Percentiles rank a stretch among this genome's conserved stretches.
phyloP scores from a whole-genome alignment of 2,888 invertebrate genomes.

The Dasysyrphus albostriatus region DNA sequence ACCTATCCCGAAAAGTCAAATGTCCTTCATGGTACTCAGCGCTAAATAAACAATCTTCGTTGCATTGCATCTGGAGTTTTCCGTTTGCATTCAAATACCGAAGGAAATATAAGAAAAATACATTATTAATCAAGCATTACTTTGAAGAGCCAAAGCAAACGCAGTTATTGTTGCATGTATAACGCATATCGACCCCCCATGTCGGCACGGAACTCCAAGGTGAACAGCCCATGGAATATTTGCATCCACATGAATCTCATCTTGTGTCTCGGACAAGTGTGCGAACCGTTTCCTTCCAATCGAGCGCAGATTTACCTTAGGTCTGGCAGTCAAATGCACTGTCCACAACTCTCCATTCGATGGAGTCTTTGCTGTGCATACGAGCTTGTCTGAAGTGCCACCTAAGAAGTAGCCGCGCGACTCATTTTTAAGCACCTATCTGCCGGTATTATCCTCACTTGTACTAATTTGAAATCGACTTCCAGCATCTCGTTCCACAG shows the following conservation, averaged over 20 bases:
- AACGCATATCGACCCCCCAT: slow-evolving; percentile 96
- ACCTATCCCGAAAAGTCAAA: slow-evolving; percentile 87
- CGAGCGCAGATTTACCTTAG: slow-evolving; percentile 96
- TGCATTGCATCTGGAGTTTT: slow-evolving; percentile 86
- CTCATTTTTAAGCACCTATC: slow-evolving; percentile 95
- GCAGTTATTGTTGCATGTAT: slow-evolving; percentile 97
- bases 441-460: slow-evolving; percentile 89
- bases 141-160: slow-evolving; percentile 56
- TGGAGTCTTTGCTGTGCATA: slow-evolving; percentile 96
- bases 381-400: slow-evolving; percentile 95
- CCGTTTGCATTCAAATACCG: slow-evolving; percentile 84
- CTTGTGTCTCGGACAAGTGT: slow-evolving; percentile 94
- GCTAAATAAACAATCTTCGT: slow-evolving; percentile 93
- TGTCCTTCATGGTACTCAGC: slow-evolving; percentile 97
- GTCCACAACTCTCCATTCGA: slow-evolving; percentile 96
- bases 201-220: slow-evolving; percentile 96
- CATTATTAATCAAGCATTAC: slow-evolving; percentile 35
- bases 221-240: slow-evolving; percentile 99
- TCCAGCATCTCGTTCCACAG: slow-evolving; percentile 93
- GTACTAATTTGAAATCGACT: slow-evolving; percentile 95
- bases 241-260: slow-evolving; percentile 97
- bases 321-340: slow-evolving; percentile 96
- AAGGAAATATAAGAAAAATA: slow-evolving; percentile 47
- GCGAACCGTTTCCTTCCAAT: slow-evolving; percentile 97
- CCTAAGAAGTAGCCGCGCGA: slow-evolving; percentile 96